Percentiles rank a stretch among this genome's conserved stretches.
These are phyloP conservation scores for Ochropacha duplaris DNA, from an alignment of 2,888 invertebrate genomes.

Conservation along the genomic window DNA sequence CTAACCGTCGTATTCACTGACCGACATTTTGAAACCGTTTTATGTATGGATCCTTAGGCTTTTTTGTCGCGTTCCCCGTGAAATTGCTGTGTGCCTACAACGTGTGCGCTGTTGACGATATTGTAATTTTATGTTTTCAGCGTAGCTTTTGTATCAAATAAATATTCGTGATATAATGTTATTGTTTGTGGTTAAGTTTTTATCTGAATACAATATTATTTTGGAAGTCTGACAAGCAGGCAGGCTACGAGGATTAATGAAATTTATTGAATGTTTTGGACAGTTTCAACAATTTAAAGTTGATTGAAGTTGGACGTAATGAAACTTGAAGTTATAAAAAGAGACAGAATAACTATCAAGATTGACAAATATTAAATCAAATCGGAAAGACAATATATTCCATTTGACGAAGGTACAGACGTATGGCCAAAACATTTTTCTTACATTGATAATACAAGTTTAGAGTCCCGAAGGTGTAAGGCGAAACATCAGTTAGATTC, in stretches of 20 bases:
- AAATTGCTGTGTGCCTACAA: constrained; percentile 11
- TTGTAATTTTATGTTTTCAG: constrained; percentile 1
- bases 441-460: constrained; percentile 45
- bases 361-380: not conserved
- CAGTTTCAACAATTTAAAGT: too few species aligned
- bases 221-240: not conserved
- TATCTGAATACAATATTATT: not conserved
- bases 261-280: too few species aligned
- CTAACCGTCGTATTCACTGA: constrained; percentile 42
- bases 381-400: not conserved
- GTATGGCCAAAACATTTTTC: constrained; percentile 22
- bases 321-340: too few species aligned
- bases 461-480: constrained; percentile 36
- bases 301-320: too few species aligned
- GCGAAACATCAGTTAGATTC: constrained; percentile 25
- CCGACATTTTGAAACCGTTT: constrained; percentile 47
- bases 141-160: not conserved
- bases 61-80: constrained; percentile 23
- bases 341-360: too few species aligned
- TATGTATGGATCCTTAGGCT: constrained; percentile 25
- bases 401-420: not conserved
- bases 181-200: not conserved
- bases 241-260: too few species aligned
- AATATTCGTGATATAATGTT: constrained; percentile 3
- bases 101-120: constrained; percentile 12